Evolutionary conservation across 2,888 invertebrate species (phyloP), one percentile per base, ranked within the genome.

Genomic region (Xestia ashworthii): DNA sequence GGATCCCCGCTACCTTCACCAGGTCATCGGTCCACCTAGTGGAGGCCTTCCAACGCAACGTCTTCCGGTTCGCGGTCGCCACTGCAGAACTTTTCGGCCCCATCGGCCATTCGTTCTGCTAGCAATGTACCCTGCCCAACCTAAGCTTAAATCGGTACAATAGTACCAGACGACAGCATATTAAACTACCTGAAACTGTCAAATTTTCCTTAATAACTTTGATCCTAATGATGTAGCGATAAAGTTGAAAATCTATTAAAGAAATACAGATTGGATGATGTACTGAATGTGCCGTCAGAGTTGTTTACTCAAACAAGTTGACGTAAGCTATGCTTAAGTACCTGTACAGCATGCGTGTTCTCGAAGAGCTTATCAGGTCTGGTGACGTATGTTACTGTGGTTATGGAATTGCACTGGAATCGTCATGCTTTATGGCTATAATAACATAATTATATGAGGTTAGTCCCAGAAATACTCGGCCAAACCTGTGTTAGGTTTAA

Each of bases 311-410:
- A 32, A 81, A 48, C 41, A 38, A 41, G 14, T 4, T 74, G 81
- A 74, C 67, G 78, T 60, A 67, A 0, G 22, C 46, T 22, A 4
- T 14, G 22, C 3, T 9, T 64, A 68, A 41, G 2, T 60, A 69
- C 5, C n/a, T 32, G 22, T 64, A 32, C n/a, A 9, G 19, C n/a
- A 64, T 81, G 74, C 64, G 62, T 74, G 32, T 32, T 64, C n/a
- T 3, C 5, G 8, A 22, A 58, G 14, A 38, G 50, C 3, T 67
- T 68, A 81, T 75, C 62, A 64, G 11, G 11, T 5, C 62, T 22
- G 1, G 58, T 80, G 80, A 80, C 82, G 80, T 81, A 2, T 32
- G 8, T 6, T 22, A 38, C 14, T 81, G 76, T 50, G 79, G 75
- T 81, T 58, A 44, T 16, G n/a, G 5, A 22, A 14, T 46, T 4